Evolutionary conservation across 2,113 vertebrate species (phyloP), one percentile per base, ranked within the genome.

Genomic region (Aramus guarauna): DNA sequence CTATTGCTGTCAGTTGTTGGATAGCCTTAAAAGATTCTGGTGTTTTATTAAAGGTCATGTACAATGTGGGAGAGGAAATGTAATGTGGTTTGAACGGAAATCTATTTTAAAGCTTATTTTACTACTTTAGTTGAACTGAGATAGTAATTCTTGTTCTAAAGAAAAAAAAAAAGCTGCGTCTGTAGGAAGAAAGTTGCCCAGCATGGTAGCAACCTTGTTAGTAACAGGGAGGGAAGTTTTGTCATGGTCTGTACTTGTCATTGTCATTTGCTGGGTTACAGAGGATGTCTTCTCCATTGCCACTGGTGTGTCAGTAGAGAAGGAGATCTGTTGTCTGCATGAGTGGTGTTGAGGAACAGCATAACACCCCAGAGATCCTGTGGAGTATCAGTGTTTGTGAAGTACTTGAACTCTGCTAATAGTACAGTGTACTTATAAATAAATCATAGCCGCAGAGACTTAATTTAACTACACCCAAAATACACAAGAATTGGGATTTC

Each of bases 31-130:
- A 72, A 76, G 32, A 11, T 41, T 52, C 32, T 29, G 50, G 36
- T 29, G 32, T 90, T 87, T 82, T 50, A 24, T 48, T 77, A 48
- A 71, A 89, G 50, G 47, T 56, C 47, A 18, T 9, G 17, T 64
- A 21, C 47, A 60, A 9, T 26, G 30, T 3, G 9, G 58, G 69
- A 81, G 58, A 66, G 24, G 29, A 95, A 94, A 50, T 78, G 36
- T 1, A 73, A 39, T n/a, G 71, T 64, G 48, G 30, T 69, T 90
- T 92, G 71, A 79, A 58, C 5, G 6, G 56, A 85, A 74, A 26
- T 22, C 52, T 50, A 63, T 91, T 94, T 92, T 75, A 74, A 94
- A 83, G 85, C 41, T 26, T 67, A n/a, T 12, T 86, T 95, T n/a
- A 55, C 71, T 76, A 24, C 27, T 68, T 74, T 91, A 71, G 37